phyloP scores from a whole-genome alignment of 2,113 vertebrate genomes.

The Poicephalus meyeri region DNA sequence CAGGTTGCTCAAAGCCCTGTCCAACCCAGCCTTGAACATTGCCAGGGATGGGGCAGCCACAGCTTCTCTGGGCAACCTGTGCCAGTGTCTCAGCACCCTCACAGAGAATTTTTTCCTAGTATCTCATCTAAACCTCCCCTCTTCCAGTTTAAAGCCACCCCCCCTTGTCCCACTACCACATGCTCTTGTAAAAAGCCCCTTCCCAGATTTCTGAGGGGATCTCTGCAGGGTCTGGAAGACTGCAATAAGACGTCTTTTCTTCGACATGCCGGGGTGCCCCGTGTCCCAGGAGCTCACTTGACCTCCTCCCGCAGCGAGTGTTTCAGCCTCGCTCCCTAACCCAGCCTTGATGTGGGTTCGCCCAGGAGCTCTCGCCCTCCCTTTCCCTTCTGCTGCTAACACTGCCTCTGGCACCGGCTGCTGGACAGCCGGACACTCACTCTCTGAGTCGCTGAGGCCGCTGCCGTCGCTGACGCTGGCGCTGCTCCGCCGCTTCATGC shows the following conservation, averaged over 20 bases:
- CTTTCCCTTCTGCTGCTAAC: neutral
- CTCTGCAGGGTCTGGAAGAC: neutral
- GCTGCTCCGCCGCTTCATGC: slow-evolving; percentile 91
- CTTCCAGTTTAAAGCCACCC: neutral
- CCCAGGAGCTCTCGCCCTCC: neutral
- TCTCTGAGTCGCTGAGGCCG: slow-evolving; percentile 91
- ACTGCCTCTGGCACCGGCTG: neutral
- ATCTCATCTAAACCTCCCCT: neutral
- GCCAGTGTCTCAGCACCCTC: neutral
- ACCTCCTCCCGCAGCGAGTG: neutral
- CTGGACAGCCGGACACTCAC: slow-evolving; percentile 25
- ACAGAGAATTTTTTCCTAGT: neutral
- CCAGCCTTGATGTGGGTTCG: no score
- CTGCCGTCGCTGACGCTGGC: slow-evolving; percentile 91
- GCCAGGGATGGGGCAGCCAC: neutral
- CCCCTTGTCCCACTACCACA: neutral
- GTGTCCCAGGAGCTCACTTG: neutral
- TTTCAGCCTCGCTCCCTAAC: neutral
- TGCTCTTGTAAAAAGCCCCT: neutral
- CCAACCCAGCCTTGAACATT: neutral
- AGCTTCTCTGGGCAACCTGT: neutral
- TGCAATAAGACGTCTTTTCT: neutral
- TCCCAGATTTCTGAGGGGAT: neutral
- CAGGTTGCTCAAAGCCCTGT: neutral
- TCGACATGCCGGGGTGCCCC: no score